A percentile compares a stretch with the other conserved stretches of the same genome.
phyloP scores from a whole-genome alignment of 2,888 invertebrate species.

The Leucophenga maculata region DNA sequence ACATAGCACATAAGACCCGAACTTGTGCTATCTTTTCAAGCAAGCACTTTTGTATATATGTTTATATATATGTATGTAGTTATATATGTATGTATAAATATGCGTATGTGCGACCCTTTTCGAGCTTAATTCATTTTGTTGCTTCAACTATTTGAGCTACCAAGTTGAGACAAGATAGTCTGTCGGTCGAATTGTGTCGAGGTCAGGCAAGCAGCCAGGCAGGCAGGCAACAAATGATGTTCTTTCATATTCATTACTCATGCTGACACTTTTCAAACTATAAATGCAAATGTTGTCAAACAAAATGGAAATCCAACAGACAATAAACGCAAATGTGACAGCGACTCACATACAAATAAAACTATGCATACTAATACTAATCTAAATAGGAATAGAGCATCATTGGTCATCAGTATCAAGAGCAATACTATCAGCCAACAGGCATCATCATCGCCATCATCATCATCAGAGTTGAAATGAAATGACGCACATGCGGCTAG shows the following conservation, averaged over 20 bases:
- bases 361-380: not conserved
- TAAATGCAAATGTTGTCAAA: constrained; percentile 65
- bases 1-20: constrained; percentile 35
- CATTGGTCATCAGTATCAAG: constrained; percentile 14
- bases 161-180: too few relatives aligned
- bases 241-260: constrained; percentile 65
- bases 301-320: constrained; percentile 53
- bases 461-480: not conserved
- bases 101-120: constrained; percentile 42
- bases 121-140: constrained; percentile 56
- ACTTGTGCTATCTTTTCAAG: not conserved
- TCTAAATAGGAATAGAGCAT: not conserved
- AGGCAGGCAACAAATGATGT: constrained; percentile 59
- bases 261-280: constrained; percentile 66
- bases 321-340: constrained; percentile 36
- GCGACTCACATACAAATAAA: not conserved
- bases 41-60: constrained; percentile 13
- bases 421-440: not conserved
- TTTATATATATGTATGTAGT: constrained; percentile 4
- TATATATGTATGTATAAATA: constrained; percentile 10
- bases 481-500: constrained; percentile 5
- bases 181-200: too few relatives aligned
- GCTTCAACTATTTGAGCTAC: not conserved
- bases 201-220: not conserved
- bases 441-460: not conserved